phyloP scores from a whole-genome alignment of 2,888 invertebrate species.

The Agrochola lychnidis region DNA sequence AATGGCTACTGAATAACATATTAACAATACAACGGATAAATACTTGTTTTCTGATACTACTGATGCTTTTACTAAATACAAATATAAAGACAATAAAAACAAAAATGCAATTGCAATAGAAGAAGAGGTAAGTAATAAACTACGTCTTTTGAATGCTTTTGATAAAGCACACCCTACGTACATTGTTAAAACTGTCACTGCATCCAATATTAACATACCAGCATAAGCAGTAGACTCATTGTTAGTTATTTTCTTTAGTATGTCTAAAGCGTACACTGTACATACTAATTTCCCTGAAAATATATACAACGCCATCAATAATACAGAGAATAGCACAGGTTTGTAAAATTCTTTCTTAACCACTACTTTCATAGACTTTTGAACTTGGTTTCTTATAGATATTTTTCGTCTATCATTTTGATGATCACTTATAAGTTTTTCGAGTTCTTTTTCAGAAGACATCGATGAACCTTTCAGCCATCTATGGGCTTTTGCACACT shows the following conservation, averaged over 20 bases:
- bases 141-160: constrained; percentile 62
- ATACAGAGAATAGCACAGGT: constrained; percentile 23
- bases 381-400: constrained; percentile 9
- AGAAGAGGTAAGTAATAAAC: constrained; percentile 64
- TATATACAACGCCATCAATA: constrained; percentile 34
- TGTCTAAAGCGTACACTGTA: constrained; percentile 70
- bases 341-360: constrained; percentile 42
- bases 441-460: constrained; percentile 53
- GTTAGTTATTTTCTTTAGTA: constrained; percentile 68
- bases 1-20: constrained; percentile 58
- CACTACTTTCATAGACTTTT: constrained; percentile 3
- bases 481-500: constrained; percentile 56
- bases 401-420: constrained; percentile 17
- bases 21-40: constrained; percentile 34
- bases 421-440: constrained; percentile 36
- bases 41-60: constrained; percentile 43
- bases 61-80: constrained; percentile 40
- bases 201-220: constrained; percentile 74
- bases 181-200: constrained; percentile 69
- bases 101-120: constrained; percentile 62
- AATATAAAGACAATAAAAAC: constrained; percentile 35
- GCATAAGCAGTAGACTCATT: constrained; percentile 67
- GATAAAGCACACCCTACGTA: constrained; percentile 69
- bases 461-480: constrained; percentile 63
- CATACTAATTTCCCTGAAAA: constrained; percentile 53